phyloP scores from a whole-genome alignment of 2,888 invertebrate species.

The Phengaris arion region DNA sequence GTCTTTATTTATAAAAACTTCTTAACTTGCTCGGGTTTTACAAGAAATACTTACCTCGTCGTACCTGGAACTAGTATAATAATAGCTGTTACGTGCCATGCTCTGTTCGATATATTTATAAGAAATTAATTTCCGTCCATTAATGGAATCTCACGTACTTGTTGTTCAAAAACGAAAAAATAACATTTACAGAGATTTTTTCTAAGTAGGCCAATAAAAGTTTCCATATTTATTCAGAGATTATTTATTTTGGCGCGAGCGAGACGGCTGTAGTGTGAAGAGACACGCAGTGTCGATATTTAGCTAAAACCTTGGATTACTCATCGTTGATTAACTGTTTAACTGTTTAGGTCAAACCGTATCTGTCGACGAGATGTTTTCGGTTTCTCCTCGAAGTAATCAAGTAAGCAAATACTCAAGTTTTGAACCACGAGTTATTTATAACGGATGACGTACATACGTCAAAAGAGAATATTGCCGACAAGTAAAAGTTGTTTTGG shows the following conservation, averaged over 20 bases:
- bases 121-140: neutral
- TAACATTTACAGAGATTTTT: neutral
- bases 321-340: conserved; percentile 17
- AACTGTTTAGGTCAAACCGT: conserved; percentile 19
- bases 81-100: neutral
- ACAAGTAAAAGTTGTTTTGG: neutral
- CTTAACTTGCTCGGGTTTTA: conserved; percentile 22
- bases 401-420: neutral
- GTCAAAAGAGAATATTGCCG: neutral
- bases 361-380: neutral
- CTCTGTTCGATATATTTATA: neutral
- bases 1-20: neutral
- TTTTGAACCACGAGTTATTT: neutral
- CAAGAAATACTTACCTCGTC: neutral
- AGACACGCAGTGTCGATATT: neutral
- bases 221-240: conserved; percentile 10
- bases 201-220: neutral
- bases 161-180: neutral
- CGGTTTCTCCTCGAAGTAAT: neutral
- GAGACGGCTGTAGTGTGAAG: neutral
- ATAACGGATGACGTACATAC: neutral
- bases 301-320: conserved; percentile 22
- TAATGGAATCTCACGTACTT: neutral
- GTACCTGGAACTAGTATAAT: neutral
- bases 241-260: neutral